A percentile compares a stretch with the other conserved stretches of the same genome.
Conservation (phyloP, 2,888 invertebrate species). For the Nemoura dubitans region DNA sequence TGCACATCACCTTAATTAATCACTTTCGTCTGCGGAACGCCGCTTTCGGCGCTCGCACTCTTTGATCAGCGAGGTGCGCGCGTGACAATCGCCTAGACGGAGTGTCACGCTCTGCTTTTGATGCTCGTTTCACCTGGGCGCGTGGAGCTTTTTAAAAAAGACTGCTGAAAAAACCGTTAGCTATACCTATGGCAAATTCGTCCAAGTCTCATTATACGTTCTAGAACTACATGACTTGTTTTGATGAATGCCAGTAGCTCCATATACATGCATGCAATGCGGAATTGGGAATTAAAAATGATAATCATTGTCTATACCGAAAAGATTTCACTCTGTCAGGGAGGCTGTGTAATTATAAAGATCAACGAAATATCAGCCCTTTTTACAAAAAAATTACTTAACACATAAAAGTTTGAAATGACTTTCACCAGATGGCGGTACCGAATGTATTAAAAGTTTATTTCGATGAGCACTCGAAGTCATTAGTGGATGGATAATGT, state of each 20-base stretch:
- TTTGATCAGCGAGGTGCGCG: not conserved
- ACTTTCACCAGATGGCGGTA: not conserved
- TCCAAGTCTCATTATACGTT: not conserved
- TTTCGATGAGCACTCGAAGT: not conserved
- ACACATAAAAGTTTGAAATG: not conserved
- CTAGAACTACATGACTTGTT: not conserved
- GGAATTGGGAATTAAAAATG: not conserved
- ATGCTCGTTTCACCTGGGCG: not conserved
- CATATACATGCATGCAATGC: not conserved
- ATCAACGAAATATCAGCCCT: not conserved
- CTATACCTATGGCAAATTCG: no score
- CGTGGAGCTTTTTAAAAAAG: not conserved
- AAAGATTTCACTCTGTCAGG: conserved; percentile 12
- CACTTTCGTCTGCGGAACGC: not conserved
- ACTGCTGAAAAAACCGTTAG: not conserved
- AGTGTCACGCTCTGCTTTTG: not conserved
- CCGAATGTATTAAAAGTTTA: not conserved
- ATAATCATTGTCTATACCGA: not conserved
- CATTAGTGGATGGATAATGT: not conserved
- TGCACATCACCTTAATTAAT: not conserved
- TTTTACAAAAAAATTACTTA: not conserved
- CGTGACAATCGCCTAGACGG: not conserved
- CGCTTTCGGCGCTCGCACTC: not conserved
- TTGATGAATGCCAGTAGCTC: not conserved
- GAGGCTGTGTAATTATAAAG: not conserved